Percentiles rank a stretch among this genome's conserved stretches.
Conservation (phyloP, 2,113 vertebrate genomes). For the Toxotes chatareus region DNA sequence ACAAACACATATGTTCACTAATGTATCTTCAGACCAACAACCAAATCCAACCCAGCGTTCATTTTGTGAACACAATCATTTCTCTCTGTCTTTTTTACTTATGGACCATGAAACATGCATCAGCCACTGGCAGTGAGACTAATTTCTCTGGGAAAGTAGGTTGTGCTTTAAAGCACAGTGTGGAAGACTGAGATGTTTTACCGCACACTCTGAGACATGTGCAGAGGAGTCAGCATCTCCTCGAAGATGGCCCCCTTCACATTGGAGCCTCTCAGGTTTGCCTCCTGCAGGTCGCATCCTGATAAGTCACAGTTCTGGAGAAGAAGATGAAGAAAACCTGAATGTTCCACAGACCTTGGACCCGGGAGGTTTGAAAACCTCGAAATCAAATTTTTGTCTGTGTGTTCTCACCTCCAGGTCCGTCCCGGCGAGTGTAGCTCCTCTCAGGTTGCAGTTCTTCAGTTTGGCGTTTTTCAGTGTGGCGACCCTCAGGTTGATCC, state of each 20-base stretch:
- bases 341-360: background rate
- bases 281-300: conserved; percentile 96
- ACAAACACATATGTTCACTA: no score
- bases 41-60: no score
- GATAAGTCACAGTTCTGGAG: conserved; percentile 94
- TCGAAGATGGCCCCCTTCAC: conserved; percentile 98
- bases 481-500: conserved; percentile 94
- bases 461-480: conserved; percentile 96
- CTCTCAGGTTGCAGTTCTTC: conserved; percentile 96
- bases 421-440: conserved; percentile 94
- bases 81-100: no score
- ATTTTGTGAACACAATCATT: no score
- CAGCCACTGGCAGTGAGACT: no score
- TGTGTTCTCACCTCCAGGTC: conserved; percentile 89
- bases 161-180: background rate
- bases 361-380: background rate
- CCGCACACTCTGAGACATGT: conserved; percentile 98
- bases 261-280: conserved; percentile 94
- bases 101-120: no score
- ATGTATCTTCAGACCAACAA: no score
- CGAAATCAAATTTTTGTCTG: background rate
- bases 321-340: conserved; percentile 2
- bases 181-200: conserved; percentile 68
- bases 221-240: conserved; percentile 95
- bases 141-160: background rate